Percentiles rank a stretch among this genome's conserved stretches.
phyloP scores from a whole-genome alignment of 2,888 invertebrate species.

The Tethea ocularis region DNA sequence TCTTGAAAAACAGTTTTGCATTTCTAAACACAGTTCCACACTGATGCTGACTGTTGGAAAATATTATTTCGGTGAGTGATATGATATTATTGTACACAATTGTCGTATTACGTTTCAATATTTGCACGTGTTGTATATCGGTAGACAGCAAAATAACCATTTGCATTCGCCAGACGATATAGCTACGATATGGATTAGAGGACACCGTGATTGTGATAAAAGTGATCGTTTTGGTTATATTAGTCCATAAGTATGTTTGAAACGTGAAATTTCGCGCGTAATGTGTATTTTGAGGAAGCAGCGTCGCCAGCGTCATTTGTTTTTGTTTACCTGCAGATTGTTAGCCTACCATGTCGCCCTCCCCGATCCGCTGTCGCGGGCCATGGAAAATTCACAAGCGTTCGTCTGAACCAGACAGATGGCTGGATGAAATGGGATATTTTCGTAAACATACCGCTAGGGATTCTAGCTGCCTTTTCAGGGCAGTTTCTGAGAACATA shows the following conservation, averaged over 20 bases:
- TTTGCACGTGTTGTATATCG: slow-evolving; percentile 74
- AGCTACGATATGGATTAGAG: slow-evolving; percentile 77
- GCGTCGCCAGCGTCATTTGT: slow-evolving; percentile 68
- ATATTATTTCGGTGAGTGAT: slow-evolving; percentile 71
- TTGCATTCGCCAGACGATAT: slow-evolving; percentile 69
- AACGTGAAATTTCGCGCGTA: slow-evolving; percentile 7
- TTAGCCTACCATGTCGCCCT: slow-evolving; percentile 74
- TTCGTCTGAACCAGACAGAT: slow-evolving; percentile 86
- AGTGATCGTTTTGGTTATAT: background rate
- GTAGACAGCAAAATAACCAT: slow-evolving; percentile 80
- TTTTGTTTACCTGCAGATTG: slow-evolving; percentile 81
- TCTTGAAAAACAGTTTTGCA: slow-evolving; percentile 53
- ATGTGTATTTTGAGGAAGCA: slow-evolving; percentile 16
- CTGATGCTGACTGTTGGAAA: slow-evolving; percentile 75
- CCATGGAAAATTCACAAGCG: slow-evolving; percentile 79
- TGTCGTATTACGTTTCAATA: slow-evolving; percentile 45
- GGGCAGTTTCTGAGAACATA: slow-evolving; percentile 94
- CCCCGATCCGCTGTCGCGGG: slow-evolving; percentile 76
- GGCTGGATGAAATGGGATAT: slow-evolving; percentile 90
- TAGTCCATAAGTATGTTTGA: slow-evolving; percentile 12
- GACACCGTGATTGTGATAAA: slow-evolving; percentile 21
- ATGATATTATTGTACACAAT: slow-evolving; percentile 31
- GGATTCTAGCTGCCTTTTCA: slow-evolving; percentile 94
- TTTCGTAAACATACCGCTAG: slow-evolving; percentile 94
- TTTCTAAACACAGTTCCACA: slow-evolving; percentile 54